These are phyloP conservation scores for Anguilla pacifica DNA, from an alignment of 2,797 vertebrate species.

Conservation along the genomic window DNA sequence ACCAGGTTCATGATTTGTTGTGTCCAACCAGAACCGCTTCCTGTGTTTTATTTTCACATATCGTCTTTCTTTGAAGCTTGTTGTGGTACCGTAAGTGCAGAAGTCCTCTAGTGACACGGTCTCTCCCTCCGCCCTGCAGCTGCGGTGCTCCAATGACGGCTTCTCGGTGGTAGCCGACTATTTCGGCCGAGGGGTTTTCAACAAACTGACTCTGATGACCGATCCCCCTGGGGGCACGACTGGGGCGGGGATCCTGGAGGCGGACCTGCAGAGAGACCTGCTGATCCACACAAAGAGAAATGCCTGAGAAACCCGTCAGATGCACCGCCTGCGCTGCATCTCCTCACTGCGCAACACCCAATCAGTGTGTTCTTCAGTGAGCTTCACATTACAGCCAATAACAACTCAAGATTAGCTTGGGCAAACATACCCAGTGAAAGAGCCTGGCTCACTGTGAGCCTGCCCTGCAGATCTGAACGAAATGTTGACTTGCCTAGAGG, in stretches of 20 bases:
- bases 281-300: constrained; percentile 86
- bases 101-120: not conserved
- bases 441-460: not conserved
- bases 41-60: not conserved
- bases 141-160: constrained; percentile 88
- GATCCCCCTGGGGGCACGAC: constrained; percentile 81
- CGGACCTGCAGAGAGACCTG: constrained; percentile 86
- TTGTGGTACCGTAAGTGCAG: not conserved
- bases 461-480: not conserved
- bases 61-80: not conserved
- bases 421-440: not conserved
- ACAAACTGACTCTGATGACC: constrained; percentile 93
- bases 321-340: not conserved
- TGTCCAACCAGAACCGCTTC: not conserved
- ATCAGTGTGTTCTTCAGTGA: not conserved
- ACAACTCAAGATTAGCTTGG: not conserved
- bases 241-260: constrained; percentile 71
- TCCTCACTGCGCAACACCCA: not conserved
- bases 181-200: constrained; percentile 94
- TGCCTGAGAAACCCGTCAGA: constrained; percentile 61
- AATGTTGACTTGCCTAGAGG: not conserved
- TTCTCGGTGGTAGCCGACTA: constrained; percentile 96
- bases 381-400: not conserved
- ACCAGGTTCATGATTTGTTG: not conserved
- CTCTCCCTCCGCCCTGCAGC: constrained; percentile 63